phyloP scores from a whole-genome alignment of 2,113 vertebrate genomes.

The Zosterops lateralis region DNA sequence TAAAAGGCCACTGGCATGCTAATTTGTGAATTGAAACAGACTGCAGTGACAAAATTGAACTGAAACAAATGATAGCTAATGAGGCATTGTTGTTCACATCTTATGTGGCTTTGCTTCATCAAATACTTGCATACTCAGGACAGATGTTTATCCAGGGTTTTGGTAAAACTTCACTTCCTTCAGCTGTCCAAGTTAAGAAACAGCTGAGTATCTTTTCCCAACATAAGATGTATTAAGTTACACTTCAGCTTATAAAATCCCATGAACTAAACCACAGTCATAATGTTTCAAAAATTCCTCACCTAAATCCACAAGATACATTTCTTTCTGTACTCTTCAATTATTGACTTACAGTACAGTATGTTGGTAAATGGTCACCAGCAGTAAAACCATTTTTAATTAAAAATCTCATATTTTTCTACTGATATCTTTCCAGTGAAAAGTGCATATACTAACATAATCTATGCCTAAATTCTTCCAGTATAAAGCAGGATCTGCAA shows the following conservation, averaged over 20 bases:
- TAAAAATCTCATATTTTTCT: background rate
- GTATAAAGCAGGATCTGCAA: background rate
- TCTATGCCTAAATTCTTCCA: background rate
- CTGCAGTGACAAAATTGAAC: background rate
- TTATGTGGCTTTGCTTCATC: background rate
- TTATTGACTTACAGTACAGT: background rate
- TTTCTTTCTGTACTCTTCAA: background rate
- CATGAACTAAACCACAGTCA: background rate
- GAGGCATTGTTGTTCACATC: background rate
- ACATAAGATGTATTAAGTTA: background rate
- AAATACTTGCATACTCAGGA: background rate
- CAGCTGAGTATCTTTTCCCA: background rate
- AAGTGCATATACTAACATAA: background rate
- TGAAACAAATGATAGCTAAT: background rate
- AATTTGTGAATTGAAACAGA: background rate
- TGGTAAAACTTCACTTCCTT: background rate
- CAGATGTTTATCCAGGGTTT: background rate
- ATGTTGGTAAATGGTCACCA: background rate
- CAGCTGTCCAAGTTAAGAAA: background rate
- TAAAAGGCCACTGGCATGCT: background rate
- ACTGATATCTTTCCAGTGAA: background rate
- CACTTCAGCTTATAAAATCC: background rate
- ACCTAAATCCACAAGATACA: background rate
- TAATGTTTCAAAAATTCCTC: background rate
- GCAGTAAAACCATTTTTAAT: background rate